Percentiles rank a stretch among this genome's conserved stretches.
Evolutionary conservation across 2,113 vertebrate species (phyloP).

Genomic region (Colaptes auratus): DNA sequence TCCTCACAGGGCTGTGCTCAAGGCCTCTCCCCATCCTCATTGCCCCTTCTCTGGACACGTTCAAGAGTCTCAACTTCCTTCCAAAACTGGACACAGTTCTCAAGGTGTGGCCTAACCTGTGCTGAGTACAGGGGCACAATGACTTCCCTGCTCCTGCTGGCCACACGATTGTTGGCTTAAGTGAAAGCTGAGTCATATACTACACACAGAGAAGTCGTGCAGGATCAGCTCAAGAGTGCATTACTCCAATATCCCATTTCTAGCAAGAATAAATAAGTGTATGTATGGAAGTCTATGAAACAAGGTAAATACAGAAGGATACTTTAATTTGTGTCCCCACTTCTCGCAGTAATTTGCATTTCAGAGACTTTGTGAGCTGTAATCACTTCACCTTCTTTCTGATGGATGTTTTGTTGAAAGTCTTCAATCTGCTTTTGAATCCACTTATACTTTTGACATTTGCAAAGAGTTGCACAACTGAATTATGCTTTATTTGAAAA

Average conservation of each 20-base stretch:
- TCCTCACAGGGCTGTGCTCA: no score
- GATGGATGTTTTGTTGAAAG: slow-evolving; percentile 16
- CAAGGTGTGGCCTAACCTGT: no score
- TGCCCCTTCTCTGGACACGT: no score
- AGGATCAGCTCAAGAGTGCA: neutral
- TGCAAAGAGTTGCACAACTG: neutral
- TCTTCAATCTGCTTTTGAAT: slow-evolving; percentile 38
- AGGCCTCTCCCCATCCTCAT: no score
- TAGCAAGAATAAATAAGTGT: neutral
- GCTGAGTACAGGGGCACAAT: no score
- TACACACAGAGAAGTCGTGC: neutral
- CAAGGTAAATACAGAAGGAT: neutral
- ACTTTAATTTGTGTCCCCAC: neutral
- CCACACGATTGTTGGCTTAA: neutral
- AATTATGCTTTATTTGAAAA: slow-evolving; percentile 40
- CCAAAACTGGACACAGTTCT: no score
- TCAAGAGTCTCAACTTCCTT: no score
- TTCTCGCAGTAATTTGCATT: neutral
- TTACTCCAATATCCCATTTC: neutral
- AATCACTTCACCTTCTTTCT: slow-evolving; percentile 2
- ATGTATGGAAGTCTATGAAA: neutral
- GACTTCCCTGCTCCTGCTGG: no score
- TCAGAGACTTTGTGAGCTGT: neutral
- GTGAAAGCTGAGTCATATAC: neutral
- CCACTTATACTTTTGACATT: slow-evolving; percentile 14